Percentiles rank a stretch among this genome's conserved stretches.
Evolutionary conservation across 2,888 invertebrate species (phyloP).

Genomic region (Strigamia crassipes): DNA sequence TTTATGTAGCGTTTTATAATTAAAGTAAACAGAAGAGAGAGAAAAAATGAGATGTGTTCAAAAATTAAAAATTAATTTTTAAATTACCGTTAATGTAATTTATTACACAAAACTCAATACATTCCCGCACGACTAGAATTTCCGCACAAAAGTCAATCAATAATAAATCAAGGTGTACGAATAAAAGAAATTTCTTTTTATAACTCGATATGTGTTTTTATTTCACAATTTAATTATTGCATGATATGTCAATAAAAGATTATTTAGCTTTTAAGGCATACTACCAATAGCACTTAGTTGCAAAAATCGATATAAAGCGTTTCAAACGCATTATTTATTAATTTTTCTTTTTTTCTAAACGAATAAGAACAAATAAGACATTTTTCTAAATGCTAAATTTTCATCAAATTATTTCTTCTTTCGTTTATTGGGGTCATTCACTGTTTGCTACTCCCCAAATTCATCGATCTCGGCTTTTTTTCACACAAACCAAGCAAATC

Average conservation of each 20-base stretch:
- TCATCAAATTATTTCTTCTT: neutral
- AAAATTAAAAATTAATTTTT: too few species aligned
- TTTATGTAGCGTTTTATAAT: too few species aligned
- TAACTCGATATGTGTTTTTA: neutral
- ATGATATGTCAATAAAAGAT: neutral
- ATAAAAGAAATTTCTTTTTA: neutral
- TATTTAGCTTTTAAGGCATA: neutral
- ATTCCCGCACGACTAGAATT: too few species aligned
- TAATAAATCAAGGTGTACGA: neutral
- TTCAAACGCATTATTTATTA: neutral
- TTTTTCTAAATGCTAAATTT: neutral
- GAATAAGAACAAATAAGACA: neutral
- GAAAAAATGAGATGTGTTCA: too few species aligned
- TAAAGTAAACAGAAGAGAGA: too few species aligned
- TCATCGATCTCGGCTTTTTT: constrained; percentile 4
- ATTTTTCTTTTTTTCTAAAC: neutral
- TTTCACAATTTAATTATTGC: neutral
- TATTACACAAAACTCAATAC: too few species aligned
- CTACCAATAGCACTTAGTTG: neutral
- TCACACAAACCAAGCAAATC: neutral
- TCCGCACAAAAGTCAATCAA: neutral
- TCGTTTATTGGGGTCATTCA: constrained; percentile 28
- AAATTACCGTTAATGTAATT: too few species aligned
- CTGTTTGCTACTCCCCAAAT: constrained; percentile 6
- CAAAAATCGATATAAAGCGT: constrained; percentile 2